phyloP scores from a whole-genome alignment of 2,113 vertebrate species.

The Aramus guarauna region DNA sequence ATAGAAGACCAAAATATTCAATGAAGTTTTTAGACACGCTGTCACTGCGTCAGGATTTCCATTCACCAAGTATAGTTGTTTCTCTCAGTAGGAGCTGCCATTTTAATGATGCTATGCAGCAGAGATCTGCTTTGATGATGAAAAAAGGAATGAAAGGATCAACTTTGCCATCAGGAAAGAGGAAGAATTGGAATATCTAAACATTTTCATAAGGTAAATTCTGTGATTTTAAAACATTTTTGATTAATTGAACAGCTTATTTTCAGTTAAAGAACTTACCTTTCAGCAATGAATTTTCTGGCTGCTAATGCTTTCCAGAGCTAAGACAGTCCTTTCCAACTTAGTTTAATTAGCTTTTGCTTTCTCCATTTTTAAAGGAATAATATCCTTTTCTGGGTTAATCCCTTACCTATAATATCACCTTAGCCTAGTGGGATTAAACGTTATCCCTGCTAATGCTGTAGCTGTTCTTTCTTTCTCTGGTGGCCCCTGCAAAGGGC shows the following conservation, averaged over 20 bases:
- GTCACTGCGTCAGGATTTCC: background rate
- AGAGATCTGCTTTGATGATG: background rate
- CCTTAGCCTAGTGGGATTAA: background rate
- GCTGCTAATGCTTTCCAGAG: background rate
- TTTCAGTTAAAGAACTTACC: background rate
- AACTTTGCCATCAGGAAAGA: background rate
- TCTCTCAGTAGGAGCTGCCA: background rate
- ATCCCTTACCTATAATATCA: background rate
- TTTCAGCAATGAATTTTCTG: background rate
- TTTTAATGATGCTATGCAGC: background rate
- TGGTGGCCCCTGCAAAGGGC: background rate
- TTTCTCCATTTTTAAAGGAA: background rate
- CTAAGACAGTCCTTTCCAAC: background rate
- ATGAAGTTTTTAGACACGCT: background rate
- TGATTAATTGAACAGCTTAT: background rate
- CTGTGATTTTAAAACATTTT: background rate
- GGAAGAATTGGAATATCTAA: background rate
- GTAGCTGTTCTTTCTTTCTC: background rate
- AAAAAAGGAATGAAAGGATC: background rate
- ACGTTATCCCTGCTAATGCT: background rate
- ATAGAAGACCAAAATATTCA: background rate
- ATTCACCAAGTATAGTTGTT: background rate
- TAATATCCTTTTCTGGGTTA: background rate
- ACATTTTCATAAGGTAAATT: background rate
- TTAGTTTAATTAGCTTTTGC: background rate